These are phyloP conservation scores for Anguilla marmorata DNA, from an alignment of 2,797 vertebrate genomes.

Conservation along the genomic window DNA sequence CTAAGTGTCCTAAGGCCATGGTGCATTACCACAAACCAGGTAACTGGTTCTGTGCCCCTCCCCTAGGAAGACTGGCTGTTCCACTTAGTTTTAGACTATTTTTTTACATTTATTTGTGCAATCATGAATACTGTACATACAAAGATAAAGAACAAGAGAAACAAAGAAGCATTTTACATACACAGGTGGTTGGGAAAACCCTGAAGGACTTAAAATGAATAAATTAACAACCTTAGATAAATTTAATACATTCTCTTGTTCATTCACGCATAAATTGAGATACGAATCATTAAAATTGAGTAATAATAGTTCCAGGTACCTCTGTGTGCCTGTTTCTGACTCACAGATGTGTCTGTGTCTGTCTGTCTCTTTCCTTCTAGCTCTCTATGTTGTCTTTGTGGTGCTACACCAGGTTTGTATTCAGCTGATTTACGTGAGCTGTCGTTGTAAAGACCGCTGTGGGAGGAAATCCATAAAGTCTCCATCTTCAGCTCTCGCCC, in stretches of 20 bases:
- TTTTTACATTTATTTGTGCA: background rate
- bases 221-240: too few species aligned
- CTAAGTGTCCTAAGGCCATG: background rate
- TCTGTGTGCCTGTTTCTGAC: background rate
- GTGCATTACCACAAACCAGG: background rate
- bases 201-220: too few species aligned
- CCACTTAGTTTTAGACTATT: background rate
- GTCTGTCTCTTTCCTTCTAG: background rate
- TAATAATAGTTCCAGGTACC: background rate
- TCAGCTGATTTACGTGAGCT: background rate
- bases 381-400: background rate
- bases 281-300: background rate
- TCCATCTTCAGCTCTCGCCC: background rate
- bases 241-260: too few species aligned
- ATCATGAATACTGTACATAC: too few species aligned
- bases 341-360: background rate
- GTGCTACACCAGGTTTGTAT: background rate
- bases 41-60: background rate
- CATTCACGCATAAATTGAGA: too few species aligned
- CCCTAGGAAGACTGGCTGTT: background rate
- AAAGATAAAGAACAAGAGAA: background rate
- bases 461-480: slow-evolving; percentile 6
- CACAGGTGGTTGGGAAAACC: too few species aligned
- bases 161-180: background rate
- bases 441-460: background rate